Percentiles rank a stretch among this genome's conserved stretches.
Conservation (phyloP, 2,113 vertebrate species). For the Camelus dromedarius region DNA sequence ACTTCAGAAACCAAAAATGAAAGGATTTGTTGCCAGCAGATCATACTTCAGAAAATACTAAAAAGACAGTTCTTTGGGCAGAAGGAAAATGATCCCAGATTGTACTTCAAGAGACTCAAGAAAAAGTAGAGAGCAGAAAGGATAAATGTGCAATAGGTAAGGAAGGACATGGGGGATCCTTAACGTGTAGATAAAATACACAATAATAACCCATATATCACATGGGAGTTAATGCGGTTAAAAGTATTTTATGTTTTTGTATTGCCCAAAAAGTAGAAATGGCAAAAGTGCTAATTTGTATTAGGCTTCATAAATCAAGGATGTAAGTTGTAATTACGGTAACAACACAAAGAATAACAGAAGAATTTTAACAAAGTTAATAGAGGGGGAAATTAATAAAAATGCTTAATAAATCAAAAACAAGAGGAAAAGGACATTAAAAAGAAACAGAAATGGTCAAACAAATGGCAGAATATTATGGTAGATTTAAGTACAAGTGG, state of each 20-base stretch:
- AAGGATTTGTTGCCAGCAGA: neutral
- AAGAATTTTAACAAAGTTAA: neutral
- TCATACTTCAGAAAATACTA: neutral
- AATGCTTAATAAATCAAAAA: neutral
- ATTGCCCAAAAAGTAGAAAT: neutral
- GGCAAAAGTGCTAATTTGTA: neutral
- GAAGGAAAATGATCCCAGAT: neutral
- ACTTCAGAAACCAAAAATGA: conserved; percentile 26
- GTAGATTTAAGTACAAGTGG: neutral
- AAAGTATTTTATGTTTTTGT: neutral
- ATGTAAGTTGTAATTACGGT: neutral
- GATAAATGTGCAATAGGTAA: neutral
- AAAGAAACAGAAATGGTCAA: conserved; percentile 12
- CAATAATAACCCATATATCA: neutral
- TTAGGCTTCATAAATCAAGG: neutral
- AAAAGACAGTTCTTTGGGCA: neutral
- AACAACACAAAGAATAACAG: neutral
- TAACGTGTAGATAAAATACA: conserved; percentile 12
- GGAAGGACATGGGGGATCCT: neutral
- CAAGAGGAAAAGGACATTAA: neutral
- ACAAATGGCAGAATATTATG: neutral
- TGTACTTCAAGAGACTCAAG: neutral
- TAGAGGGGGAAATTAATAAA: neutral
- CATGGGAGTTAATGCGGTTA: neutral
- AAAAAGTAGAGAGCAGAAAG: neutral